Base-by-base conservation (phyloP, 2,113 vertebrate species). In the Aepyceros melampus region DNA sequence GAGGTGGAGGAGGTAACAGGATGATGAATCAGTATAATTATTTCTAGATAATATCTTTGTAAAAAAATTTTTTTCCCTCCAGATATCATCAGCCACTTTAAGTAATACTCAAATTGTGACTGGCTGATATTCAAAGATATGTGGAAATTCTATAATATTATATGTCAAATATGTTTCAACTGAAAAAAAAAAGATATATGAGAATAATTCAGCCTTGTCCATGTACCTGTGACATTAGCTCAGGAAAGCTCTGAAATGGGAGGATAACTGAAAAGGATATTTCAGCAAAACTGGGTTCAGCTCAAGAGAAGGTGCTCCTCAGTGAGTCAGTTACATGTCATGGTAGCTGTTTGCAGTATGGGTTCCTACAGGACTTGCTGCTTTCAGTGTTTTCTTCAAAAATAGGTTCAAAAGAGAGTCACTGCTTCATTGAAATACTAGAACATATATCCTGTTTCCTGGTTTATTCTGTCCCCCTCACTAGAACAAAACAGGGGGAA, bases 291-390 rank as follows among this genome's bases (percentile, higher is more conserved):
- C 0, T 6, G 6, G n/a, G 86, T n/a, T 92, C 27, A 16, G 67
- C 33, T 47, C 0, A 49, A 33, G 40, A 19, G 36, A 81, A 31
- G 71, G 11, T 5, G 36, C 55, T 58, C 11, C 0, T 29, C 1
- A 1, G 2, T 0, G 29, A 51, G 45, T 33, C 11, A 7, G 51
- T 31, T 17, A 2, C 33, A 36, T 0, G 2, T 40, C 40, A 16
- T 10, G 45, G 79, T 0, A 11, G 13, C 43, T 40, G 14, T 29
- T 14, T 25, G 64, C 21, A 29, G 64, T 0, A 12, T 15, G 0
- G 1, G 7, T 0, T 67, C 49, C 71, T 21, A 0, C 0, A 15
- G 49, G 12, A 76, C 2, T 47, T 51, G 40, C 29, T 36, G 0
- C 51, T 51, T 51, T 45, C 43, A 7, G 3, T 21, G 31, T 16